Conservation (phyloP, 2,797 vertebrate genomes). For the Phoxinus dragarum region DNA sequence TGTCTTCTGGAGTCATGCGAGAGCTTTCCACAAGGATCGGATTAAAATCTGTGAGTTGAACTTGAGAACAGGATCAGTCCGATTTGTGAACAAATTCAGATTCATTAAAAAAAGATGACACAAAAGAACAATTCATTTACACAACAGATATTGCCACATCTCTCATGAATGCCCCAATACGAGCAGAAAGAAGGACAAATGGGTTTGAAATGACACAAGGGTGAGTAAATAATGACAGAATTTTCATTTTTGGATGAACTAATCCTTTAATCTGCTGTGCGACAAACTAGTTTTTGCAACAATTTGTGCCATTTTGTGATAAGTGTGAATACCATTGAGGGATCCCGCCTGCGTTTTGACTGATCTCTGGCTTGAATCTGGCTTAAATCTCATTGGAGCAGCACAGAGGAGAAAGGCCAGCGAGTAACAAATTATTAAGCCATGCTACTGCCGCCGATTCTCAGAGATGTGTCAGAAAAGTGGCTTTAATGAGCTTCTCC, state of each 20-base stretch:
- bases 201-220: neutral
- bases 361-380: constrained; percentile 56
- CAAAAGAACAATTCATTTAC: neutral
- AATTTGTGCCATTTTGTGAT: neutral
- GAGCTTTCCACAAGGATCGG: neutral
- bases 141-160: neutral
- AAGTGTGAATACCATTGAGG: constrained; percentile 25
- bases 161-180: neutral
- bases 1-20: neutral
- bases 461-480: constrained; percentile 63
- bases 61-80: neutral
- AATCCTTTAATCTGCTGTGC: constrained; percentile 26
- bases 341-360: constrained; percentile 49
- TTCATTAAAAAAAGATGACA: neutral
- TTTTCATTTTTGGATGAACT: neutral
- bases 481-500: constrained; percentile 65
- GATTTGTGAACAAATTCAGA: neutral
- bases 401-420: constrained; percentile 53
- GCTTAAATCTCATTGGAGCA: constrained; percentile 51
- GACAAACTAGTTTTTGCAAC: neutral
- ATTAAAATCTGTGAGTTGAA: neutral
- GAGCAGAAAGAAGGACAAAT: neutral
- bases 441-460: constrained; percentile 59
- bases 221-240: constrained; percentile 3
- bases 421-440: constrained; percentile 61